Evolutionary conservation across 2,797 vertebrate genomes (phyloP), one percentile per base, ranked within the genome.

Genomic region (Ataeniobius toweri): DNA sequence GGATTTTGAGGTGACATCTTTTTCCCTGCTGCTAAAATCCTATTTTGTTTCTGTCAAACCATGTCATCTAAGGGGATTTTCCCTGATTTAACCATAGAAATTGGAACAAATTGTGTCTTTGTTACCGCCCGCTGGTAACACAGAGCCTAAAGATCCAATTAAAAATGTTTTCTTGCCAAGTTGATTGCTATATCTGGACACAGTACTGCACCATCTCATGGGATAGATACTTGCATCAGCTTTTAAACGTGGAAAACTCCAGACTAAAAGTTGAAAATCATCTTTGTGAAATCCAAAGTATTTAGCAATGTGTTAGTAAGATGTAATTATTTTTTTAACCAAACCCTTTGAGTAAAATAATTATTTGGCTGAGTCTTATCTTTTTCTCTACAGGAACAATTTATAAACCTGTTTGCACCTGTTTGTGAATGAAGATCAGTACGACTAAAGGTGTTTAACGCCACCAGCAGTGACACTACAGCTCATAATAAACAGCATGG

Each of bases 401-500:
- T 14, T 14, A 24, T 16, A 69, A 26, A 69, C 13, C 12, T 69
- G 67, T 69, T 16, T n/a, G 67, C 2, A 9, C 44, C 67, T 31
- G 59, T 65, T 63, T 41, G 46, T n/a, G 24, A 41, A 3, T 5
- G 26, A 28, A 59, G n/a, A 28, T 46, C 24, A 6, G 13, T 69
- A 24, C 2, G 12, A 26, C 24, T 69, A 24, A 46, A 69, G 12
- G 0, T 26, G 13, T 26, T 46, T 26, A 69, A 48, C 24, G 48
- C 44, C 6, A 48, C 24, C 44, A 69, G 44, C 44, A 69, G 41
- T n/a, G 65, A 44, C 22, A 41, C 18, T 5, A 13, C 39, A 58
- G 31, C 48, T 79, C 39, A 78, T 82, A 14, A 59, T 28, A 75
- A 87, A 74, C 73, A 73, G 51, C 79, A 82, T 84, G 77, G 84